Base-by-base conservation (phyloP, 1,140 invertebrate genomes). In the Atopsyche davidsoni region DNA sequence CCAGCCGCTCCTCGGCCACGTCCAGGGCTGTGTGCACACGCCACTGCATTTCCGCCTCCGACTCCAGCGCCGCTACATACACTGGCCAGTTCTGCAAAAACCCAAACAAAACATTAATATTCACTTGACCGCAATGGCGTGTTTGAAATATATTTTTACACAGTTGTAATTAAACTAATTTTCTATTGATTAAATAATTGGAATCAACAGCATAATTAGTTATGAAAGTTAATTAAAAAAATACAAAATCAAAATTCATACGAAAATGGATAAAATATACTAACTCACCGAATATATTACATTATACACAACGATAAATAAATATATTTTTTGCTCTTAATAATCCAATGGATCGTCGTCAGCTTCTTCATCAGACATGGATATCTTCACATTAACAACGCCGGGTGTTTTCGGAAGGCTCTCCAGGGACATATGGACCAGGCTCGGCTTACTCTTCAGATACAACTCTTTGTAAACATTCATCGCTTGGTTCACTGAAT, bases 11-110 rank as follows among this genome's bases (percentile, higher is more conserved):
- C 69, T 96, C 92, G 35, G 96, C 82, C 17, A 96, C 89, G 70
- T 97, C 94, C 47, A 96, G 77, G 0, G 92, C 92, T 2, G 92
- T 94, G 60, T 96, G 89, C 10, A 96, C 88, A 59, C 90, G 87
- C 72, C 94, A 96, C 62, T 95, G 92, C 14, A 70, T 64, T 1
- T 70, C 72, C 62, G 94, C 82, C 65, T 92, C 85, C 31, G 95
- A 70, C 61, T 93, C 91, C 35, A 79, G 75, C 52, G 83, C 71
- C 60, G 85, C 70, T 69, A 97, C 85, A 63, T 89, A 96, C 51
- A 95, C 79, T 1, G 92, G 92, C 23, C 90, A 89, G 74, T 96
- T 96, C 89, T 91, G 59, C 4, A 42, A 38, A 16, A 10, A n/a
- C n/a, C n/a, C 18, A 18, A 6, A 38, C 18, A 18, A 18, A 7